Evolutionary conservation across 2,113 vertebrate species (phyloP), one percentile per base, ranked within the genome.

Genomic region (Eonycteris spelaea): DNA sequence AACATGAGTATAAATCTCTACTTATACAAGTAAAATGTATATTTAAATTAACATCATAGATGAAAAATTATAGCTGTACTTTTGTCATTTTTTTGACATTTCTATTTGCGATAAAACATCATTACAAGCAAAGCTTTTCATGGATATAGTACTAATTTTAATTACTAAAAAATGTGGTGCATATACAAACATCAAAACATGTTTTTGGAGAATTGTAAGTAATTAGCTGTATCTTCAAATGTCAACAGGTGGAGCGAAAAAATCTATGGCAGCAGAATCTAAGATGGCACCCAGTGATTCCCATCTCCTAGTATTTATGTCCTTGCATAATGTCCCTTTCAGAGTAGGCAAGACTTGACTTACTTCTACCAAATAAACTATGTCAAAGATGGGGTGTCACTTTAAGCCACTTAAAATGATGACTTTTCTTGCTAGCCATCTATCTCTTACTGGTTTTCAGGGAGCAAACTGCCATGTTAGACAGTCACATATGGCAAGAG

Each of bases 51-150:
- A 85, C 22, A 94, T 90, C 89, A 82, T 9, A 59, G 22, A 71
- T 88, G 71, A 88, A 95, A 95, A 87, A 40, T 70, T 59, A 78
- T 26, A 94, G 12, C 6, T 67, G 21, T 73, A 92, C 19, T 35
- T 35, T 90, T 87, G 75, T n/a, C 75, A 45, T 73, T 94, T 90
- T 90, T 96, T 92, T 96, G n/a, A 86, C 65, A 96, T 91, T 94
- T 93, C 51, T 68, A 43, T 63, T 90, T 73, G 71, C 43, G 82
- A 91, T 90, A 92, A 95, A 92, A 88, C 43, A 94, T 92, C 82
- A 94, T 61, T 12, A 75, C 22, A 57, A 63, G 28, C 14, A 87
- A 43, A 88, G 9, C 3, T 51, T 13, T 85, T 88, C 30, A 63
- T 24, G 38, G 55, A 55, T 94, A 55, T 7, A 84, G 43, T 75